A percentile compares a stretch with the other conserved stretches of the same genome.
phyloP scores from a whole-genome alignment of 92 coral and sea anemone genomes.

The Metridium senile region DNA sequence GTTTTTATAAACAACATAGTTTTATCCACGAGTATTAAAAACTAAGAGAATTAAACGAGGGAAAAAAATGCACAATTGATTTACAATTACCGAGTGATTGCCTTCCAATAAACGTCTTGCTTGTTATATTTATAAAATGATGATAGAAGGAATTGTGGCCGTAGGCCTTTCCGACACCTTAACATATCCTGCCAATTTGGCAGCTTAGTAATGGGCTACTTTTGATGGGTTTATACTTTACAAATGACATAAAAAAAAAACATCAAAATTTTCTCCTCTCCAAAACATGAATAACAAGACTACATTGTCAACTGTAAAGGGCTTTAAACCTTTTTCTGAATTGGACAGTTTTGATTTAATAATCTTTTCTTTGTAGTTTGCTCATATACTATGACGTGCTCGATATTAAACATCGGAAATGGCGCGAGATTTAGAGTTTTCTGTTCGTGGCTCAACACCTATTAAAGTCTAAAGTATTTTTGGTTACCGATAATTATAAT shows the following conservation, averaged over 20 bases:
- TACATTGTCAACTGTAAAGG: no score
- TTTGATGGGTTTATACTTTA: not conserved
- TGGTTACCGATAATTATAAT: not conserved
- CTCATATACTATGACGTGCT: not conserved
- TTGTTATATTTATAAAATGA: not conserved
- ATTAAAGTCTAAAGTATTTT: not conserved
- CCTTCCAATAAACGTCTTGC: conserved; percentile 11
- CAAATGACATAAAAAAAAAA: no score
- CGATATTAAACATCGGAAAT: not conserved
- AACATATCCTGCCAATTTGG: not conserved
- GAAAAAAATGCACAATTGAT: conserved; percentile 17
- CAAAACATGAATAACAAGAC: no score
- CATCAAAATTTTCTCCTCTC: no score
- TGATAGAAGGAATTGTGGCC: conserved; percentile 1
- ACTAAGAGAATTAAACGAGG: not conserved
- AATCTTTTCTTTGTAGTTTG: no score
- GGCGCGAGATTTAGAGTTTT: not conserved
- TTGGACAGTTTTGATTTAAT: no score
- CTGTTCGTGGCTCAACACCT: not conserved
- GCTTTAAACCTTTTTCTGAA: no score
- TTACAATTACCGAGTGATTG: conserved; percentile 32
- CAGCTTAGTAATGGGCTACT: not conserved
- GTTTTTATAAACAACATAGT: not conserved
- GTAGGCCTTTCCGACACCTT: conserved; percentile 14
- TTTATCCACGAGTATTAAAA: not conserved